Percentiles rank a stretch among this genome's conserved stretches.
Conservation (phyloP, 2,888 invertebrate genomes). For the Tribolium freemani region DNA sequence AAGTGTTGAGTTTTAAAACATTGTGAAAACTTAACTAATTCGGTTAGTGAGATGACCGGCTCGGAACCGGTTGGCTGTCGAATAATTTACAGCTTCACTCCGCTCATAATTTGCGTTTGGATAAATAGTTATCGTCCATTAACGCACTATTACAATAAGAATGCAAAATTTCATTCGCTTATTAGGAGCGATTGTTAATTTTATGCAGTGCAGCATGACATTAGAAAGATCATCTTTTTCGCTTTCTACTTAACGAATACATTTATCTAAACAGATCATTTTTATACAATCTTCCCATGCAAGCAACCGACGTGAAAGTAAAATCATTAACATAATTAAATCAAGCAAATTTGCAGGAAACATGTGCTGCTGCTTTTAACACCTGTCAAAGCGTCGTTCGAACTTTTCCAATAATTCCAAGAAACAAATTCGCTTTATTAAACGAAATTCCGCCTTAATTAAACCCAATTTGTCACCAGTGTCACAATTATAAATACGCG, state of each 20-base stretch:
- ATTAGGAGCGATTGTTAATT: constrained; percentile 3
- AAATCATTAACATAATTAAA: constrained; percentile 1
- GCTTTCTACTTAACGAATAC: background rate
- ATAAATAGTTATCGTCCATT: constrained; percentile 9
- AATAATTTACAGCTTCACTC: constrained; percentile 11
- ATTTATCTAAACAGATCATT: background rate
- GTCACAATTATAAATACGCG: constrained; percentile 16
- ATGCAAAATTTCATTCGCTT: constrained; percentile 19
- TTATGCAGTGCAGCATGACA: background rate
- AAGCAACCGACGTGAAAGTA: background rate
- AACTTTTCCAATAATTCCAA: constrained; percentile 17
- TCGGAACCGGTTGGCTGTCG: constrained; percentile 6
- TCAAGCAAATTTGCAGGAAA: constrained; percentile 4
- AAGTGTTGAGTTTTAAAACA: background rate
- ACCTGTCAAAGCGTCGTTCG: constrained; percentile 10
- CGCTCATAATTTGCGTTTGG: constrained; percentile 7
- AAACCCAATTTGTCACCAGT: constrained; percentile 12
- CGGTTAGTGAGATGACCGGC: background rate
- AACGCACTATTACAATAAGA: background rate
- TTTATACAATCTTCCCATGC: background rate
- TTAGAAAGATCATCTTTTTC: background rate
- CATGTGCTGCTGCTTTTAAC: background rate
- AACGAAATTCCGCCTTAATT: constrained; percentile 13
- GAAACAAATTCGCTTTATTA: background rate
- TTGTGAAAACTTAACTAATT: background rate